A percentile compares a stretch with the other conserved stretches of the same genome.
Conservation (phyloP, 2,888 invertebrate genomes). For the Leucophenga maculata region DNA sequence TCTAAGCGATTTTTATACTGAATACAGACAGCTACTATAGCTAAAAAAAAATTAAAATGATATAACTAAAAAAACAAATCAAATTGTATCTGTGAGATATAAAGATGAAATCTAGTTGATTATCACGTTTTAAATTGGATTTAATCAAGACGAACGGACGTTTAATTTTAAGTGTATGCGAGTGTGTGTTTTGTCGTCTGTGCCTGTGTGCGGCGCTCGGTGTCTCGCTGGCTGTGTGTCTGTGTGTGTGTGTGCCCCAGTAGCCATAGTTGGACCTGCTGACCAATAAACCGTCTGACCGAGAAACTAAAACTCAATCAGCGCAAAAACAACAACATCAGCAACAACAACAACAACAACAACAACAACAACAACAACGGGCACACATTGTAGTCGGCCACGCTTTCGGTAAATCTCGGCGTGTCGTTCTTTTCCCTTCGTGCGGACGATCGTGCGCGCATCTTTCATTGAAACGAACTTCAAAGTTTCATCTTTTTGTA, state of each 20-base stretch:
- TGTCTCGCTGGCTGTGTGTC: constrained; percentile 28
- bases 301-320: constrained; percentile 55
- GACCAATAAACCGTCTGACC: constrained; percentile 47
- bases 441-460: constrained; percentile 32
- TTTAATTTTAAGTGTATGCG: constrained; percentile 66
- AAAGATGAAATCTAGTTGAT: constrained; percentile 53
- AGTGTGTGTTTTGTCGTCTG: no score
- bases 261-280: constrained; percentile 26
- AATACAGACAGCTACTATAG: not conserved
- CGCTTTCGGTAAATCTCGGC: not conserved
- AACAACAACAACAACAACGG: not conserved
- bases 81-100: constrained; percentile 29
- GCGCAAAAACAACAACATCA: no score
- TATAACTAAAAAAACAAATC: constrained; percentile 11
- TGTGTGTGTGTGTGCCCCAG: constrained; percentile 38
- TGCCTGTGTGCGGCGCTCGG: constrained; percentile 16
- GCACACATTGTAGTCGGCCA: not conserved
- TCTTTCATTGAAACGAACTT: constrained; percentile 61
- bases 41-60: constrained; percentile 10
- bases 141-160: constrained; percentile 70
- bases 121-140: constrained; percentile 72
- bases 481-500: constrained; percentile 42
- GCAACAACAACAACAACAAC: not conserved
- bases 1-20: no score
- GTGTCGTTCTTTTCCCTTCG: no score